phyloP scores from a whole-genome alignment of 2,113 vertebrate species.

The Chaetura pelagica region DNA sequence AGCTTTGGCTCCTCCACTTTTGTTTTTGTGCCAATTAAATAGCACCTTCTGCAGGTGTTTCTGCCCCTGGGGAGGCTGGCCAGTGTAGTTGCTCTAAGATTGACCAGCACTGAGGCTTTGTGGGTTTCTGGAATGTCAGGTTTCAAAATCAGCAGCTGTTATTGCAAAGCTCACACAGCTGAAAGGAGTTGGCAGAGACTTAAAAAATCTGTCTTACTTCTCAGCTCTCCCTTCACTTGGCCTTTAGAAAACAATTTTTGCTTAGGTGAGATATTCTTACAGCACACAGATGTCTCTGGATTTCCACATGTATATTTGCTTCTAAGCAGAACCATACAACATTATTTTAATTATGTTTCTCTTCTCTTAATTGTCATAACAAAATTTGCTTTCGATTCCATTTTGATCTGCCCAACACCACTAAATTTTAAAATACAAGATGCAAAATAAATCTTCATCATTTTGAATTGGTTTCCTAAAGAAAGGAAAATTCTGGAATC shows the following conservation, averaged over 20 bases:
- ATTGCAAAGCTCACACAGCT: accelerated
- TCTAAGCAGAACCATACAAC: background rate
- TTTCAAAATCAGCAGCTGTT: background rate
- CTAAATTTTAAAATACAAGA: background rate
- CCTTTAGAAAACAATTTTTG: background rate
- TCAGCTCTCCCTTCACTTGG: background rate
- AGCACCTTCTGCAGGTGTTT: background rate
- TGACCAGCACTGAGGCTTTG: background rate
- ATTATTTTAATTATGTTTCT: background rate
- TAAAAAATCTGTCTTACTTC: background rate
- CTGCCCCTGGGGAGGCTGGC: background rate
- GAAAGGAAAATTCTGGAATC: background rate
- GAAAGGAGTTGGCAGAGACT: background rate
- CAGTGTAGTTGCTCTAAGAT: background rate
- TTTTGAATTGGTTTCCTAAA: background rate
- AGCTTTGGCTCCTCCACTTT: background rate
- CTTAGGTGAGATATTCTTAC: background rate
- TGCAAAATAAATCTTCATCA: background rate
- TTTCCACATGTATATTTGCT: accelerated
- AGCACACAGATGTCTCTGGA: background rate
- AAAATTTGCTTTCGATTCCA: background rate
- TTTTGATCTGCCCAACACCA: background rate
- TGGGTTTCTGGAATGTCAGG: background rate
- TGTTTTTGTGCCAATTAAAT: background rate
- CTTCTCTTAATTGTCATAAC: accelerated